Evolutionary conservation across 2,113 vertebrate species (phyloP).

Genomic region (Cyrtonyx montezumae): DNA sequence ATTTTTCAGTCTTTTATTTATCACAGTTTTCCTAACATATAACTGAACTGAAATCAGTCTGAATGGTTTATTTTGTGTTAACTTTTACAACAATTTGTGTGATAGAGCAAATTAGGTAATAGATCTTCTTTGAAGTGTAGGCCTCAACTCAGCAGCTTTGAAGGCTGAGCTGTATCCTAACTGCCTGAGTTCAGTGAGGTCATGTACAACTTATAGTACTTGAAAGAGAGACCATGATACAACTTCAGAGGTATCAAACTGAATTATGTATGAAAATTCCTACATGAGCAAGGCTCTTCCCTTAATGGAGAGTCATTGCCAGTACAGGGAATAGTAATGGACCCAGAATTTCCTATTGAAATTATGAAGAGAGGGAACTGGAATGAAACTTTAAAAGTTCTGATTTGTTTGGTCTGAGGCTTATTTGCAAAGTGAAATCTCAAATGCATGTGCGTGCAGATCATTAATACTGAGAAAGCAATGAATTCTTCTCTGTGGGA

Average conservation of each 20-base stretch:
- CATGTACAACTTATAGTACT: fast-evolving
- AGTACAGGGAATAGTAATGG: background rate
- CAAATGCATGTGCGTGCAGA: background rate
- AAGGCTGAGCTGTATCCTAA: background rate
- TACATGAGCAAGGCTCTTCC: background rate
- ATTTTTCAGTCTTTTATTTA: background rate
- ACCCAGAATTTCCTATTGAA: background rate
- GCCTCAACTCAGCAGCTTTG: background rate
- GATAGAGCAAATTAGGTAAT: background rate
- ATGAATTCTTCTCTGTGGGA: background rate
- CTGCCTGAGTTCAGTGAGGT: background rate
- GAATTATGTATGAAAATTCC: background rate
- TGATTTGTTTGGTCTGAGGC: background rate
- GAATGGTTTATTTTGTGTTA: background rate
- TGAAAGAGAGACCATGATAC: background rate
- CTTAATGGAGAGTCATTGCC: background rate
- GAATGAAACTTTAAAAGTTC: background rate
- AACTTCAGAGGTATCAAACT: background rate
- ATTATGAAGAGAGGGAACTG: background rate
- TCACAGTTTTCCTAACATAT: background rate
- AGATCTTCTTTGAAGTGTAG: background rate
- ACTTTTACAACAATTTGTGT: background rate
- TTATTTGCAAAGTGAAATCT: background rate
- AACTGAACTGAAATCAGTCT: background rate
- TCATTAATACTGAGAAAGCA: background rate